Conservation (phyloP, 2,888 invertebrate species). For the Parnassius apollo region DNA sequence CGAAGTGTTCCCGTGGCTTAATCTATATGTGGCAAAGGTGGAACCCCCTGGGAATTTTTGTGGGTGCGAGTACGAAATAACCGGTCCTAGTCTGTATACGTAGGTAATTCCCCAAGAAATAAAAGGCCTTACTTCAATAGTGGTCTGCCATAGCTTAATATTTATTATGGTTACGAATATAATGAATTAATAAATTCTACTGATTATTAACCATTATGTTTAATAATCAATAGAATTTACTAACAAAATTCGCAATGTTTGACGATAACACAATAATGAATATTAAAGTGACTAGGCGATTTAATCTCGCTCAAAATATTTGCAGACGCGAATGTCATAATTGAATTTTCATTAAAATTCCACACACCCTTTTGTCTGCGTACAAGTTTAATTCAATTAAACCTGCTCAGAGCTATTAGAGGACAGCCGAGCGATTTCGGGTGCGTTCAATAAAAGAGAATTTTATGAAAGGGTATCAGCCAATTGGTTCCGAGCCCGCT, state of each 20-base stretch:
- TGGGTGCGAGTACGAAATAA: no score
- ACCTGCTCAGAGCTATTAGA: slow-evolving; percentile 65
- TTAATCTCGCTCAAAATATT: slow-evolving; percentile 21
- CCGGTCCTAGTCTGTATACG: no score
- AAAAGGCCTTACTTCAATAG: no score
- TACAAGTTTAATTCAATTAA: slow-evolving; percentile 67
- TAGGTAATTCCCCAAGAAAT: no score
- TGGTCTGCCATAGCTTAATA: no score
- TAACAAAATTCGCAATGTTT: neutral
- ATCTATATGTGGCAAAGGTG: no score
- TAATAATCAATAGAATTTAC: neutral
- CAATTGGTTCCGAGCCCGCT: slow-evolving; percentile 53
- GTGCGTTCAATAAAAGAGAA: slow-evolving; percentile 49
- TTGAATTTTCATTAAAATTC: slow-evolving; percentile 53
- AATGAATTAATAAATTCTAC: neutral
- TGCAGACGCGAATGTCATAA: slow-evolving; percentile 13
- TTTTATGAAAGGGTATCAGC: slow-evolving; percentile 66
- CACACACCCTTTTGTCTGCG: slow-evolving; percentile 55
- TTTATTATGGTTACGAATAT: no score
- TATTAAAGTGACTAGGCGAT: neutral
- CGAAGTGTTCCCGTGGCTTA: no score
- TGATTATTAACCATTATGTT: neutral
- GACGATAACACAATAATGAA: neutral
- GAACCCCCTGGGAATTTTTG: no score
- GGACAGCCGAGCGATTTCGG: slow-evolving; percentile 39